phyloP scores from a whole-genome alignment of 2,888 invertebrate species.

The Smittia aterrima region DNA sequence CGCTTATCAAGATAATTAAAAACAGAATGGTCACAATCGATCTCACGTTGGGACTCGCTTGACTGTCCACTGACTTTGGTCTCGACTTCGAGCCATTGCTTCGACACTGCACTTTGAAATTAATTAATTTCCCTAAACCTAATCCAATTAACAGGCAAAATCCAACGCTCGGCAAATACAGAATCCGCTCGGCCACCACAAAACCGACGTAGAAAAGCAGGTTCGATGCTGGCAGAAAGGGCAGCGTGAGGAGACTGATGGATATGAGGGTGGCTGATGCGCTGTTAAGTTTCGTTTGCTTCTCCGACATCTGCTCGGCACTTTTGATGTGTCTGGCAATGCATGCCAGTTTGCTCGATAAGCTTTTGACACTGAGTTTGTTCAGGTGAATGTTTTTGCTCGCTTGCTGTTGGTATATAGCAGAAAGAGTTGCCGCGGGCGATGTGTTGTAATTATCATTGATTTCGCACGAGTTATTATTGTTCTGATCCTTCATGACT shows the following conservation, averaged over 20 bases:
- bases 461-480: slow-evolving; percentile 26
- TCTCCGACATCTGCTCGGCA: neutral
- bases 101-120: slow-evolving; percentile 23
- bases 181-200: slow-evolving; percentile 92
- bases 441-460: slow-evolving; percentile 26
- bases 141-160: slow-evolving; percentile 85
- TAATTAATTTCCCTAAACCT: slow-evolving; percentile 59
- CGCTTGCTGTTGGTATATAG: neutral
- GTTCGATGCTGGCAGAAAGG: slow-evolving; percentile 95
- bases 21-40: slow-evolving; percentile 26
- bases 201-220: slow-evolving; percentile 97
- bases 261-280: slow-evolving; percentile 58
- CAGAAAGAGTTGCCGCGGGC: neutral
- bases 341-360: neutral
- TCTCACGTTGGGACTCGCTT: slow-evolving; percentile 1
- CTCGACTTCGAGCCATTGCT: slow-evolving; percentile 5
- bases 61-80: too few species aligned
- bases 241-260: slow-evolving; percentile 77
- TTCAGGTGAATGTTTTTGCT: neutral
- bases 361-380: slow-evolving; percentile 18
- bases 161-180: slow-evolving; percentile 95
- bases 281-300: slow-evolving; percentile 24
- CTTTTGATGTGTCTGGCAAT: slow-evolving; percentile 10
- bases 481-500: slow-evolving; percentile 35
- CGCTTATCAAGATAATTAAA: slow-evolving; percentile 61